These are phyloP conservation scores for Denticeps clupeoides DNA, from an alignment of 2,797 vertebrate species.

Conservation along the genomic window DNA sequence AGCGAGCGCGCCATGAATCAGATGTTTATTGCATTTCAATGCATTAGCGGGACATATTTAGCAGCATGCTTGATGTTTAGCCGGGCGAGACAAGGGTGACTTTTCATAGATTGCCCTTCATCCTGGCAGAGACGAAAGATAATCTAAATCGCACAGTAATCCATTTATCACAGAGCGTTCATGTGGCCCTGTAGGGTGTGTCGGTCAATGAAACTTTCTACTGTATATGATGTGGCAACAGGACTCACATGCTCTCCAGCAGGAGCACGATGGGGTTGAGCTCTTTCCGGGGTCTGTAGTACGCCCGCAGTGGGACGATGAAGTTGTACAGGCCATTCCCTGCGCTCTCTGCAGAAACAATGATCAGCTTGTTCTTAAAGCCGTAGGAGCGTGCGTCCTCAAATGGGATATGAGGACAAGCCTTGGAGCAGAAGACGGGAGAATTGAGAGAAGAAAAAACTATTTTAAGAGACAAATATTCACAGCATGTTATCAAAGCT, in stretches of 20 bases:
- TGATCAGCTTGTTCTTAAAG: constrained; percentile 73
- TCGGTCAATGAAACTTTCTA: too few species aligned
- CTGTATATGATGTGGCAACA: too few species aligned
- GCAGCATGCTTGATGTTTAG: neutral
- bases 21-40: constrained; percentile 54
- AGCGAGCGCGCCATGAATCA: constrained; percentile 48
- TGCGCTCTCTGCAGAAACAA: constrained; percentile 69
- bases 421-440: constrained; percentile 35
- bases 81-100: neutral
- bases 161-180: too few species aligned
- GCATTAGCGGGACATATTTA: constrained; percentile 24
- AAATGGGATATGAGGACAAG: constrained; percentile 65
- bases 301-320: constrained; percentile 68
- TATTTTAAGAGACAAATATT: too few species aligned
- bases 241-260: constrained; percentile 60
- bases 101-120: too few species aligned
- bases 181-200: too few species aligned
- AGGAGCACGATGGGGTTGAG: constrained; percentile 72
- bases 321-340: constrained; percentile 79
- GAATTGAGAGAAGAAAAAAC: neutral
- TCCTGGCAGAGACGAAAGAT: too few species aligned
- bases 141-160: too few species aligned
- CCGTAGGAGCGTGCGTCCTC: constrained; percentile 70
- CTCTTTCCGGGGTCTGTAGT: constrained; percentile 70
- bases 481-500: too few species aligned